These are phyloP conservation scores for Parotia lawesii DNA, from an alignment of 2,113 vertebrate genomes.

Conservation along the genomic window DNA sequence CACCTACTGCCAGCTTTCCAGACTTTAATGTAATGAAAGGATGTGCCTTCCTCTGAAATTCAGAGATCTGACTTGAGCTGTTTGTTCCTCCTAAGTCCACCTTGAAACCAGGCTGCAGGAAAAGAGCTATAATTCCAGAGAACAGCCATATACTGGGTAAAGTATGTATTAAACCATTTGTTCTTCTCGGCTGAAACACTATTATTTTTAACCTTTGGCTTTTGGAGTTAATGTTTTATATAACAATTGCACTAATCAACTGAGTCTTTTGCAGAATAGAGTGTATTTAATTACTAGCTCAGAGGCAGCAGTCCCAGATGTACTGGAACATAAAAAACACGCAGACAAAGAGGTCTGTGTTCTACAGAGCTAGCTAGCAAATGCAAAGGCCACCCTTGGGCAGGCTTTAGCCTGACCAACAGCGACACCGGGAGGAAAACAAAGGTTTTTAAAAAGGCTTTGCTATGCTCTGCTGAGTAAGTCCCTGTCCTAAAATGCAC, in stretches of 20 bases:
- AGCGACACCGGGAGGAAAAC: conserved; percentile 29
- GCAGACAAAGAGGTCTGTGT: not conserved
- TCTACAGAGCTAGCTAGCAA: not conserved
- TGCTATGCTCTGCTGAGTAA: accelerated
- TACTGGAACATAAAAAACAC: not conserved
- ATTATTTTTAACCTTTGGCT: not conserved
- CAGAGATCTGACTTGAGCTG: not conserved
- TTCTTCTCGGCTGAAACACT: not conserved
- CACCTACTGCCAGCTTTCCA: not conserved
- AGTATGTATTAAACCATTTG: not conserved
- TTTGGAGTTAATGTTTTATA: not conserved
- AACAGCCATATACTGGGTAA: not conserved
- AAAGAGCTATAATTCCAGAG: not conserved
- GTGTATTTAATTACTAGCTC: not conserved
- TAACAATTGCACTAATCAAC: not conserved
- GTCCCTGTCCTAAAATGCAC: not conserved
- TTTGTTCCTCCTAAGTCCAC: not conserved
- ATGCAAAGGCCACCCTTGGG: not conserved
- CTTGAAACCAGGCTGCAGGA: not conserved
- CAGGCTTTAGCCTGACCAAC: not conserved
- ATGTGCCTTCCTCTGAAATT: not conserved
- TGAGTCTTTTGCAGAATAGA: not conserved
- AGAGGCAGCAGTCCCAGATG: not conserved
- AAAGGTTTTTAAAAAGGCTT: not conserved
- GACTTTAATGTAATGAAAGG: not conserved